Evolutionary conservation across 2,888 invertebrate species (phyloP), one percentile per base, ranked within the genome.

Genomic region (Cacoxenus indagator): DNA sequence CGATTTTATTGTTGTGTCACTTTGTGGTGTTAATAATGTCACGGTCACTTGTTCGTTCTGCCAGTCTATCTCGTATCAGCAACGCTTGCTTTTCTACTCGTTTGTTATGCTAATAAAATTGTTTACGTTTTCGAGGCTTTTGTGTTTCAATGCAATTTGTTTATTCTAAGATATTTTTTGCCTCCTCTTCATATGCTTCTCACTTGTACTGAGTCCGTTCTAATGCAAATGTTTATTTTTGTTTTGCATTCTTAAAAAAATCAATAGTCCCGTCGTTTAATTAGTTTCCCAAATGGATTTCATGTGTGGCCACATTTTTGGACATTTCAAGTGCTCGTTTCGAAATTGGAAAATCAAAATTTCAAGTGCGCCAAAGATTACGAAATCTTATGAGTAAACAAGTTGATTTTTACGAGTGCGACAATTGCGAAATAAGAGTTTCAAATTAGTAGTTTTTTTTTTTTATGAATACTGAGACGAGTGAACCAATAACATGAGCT

Each of bases 331-430:
- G 80, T 80, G 80, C 77, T 78, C 72, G 68, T 81, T 78, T 80
- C 80, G 78, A 81, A 80, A 80, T 81, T 81, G 82, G 82, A 80
- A 80, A 80, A 82, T 76, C 80, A 79, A 68, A 79, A 75, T 79
- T 79, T 77, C 76, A 78, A 81, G 81, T 71, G 74, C 24, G n/a
- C 46, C 19, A 19, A 46, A 5, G n/a, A 46, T 1, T 4, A 9
- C n/a, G n/a, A n/a, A n/a, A n/a, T n/a, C n/a, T n/a, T n/a, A n/a
- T n/a, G n/a, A n/a, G n/a, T n/a, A n/a, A n/a, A n/a, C n/a, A n/a
- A n/a, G n/a, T n/a, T n/a, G n/a, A n/a, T n/a, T n/a, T n/a, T n/a
- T n/a, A n/a, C n/a, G n/a, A n/a, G n/a, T n/a, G n/a, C n/a, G n/a
- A n/a, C n/a, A n/a, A n/a, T n/a, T n/a, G n/a, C n/a, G n/a, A n/a